phyloP scores from a whole-genome alignment of 2,113 vertebrate species.

The Dicrurus megarhynchus region DNA sequence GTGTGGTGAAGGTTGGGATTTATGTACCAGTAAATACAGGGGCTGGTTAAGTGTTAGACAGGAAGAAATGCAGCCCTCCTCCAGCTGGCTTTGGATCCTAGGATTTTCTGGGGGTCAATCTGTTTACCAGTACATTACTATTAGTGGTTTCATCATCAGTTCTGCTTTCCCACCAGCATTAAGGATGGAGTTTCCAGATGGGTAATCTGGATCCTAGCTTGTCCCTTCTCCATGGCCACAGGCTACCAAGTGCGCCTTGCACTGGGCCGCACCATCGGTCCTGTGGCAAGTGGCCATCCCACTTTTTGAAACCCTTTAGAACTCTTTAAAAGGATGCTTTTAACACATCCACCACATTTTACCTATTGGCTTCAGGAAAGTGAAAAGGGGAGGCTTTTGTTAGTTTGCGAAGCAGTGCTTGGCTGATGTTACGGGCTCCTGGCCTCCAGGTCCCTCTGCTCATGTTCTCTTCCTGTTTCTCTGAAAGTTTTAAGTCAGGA shows the following conservation, averaged over 20 bases:
- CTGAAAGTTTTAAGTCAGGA: neutral
- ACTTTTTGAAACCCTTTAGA: neutral
- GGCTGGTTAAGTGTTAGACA: neutral
- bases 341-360: neutral
- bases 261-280: neutral
- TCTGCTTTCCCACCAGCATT: neutral
- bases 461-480: neutral
- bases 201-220: neutral
- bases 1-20: neutral
- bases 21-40: neutral
- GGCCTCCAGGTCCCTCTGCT: neutral
- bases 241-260: neutral
- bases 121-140: neutral
- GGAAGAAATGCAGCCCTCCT: neutral
- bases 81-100: neutral
- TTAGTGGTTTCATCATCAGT: neutral
- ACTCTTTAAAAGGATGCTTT: neutral
- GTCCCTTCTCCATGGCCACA: neutral
- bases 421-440: neutral
- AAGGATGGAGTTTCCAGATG: neutral
- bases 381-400: neutral
- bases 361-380: neutral
- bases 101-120: neutral
- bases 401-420: neutral
- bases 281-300: neutral